Evolutionary conservation across 1,140 invertebrate species (phyloP).

Genomic region (Hormaphis cornu): DNA sequence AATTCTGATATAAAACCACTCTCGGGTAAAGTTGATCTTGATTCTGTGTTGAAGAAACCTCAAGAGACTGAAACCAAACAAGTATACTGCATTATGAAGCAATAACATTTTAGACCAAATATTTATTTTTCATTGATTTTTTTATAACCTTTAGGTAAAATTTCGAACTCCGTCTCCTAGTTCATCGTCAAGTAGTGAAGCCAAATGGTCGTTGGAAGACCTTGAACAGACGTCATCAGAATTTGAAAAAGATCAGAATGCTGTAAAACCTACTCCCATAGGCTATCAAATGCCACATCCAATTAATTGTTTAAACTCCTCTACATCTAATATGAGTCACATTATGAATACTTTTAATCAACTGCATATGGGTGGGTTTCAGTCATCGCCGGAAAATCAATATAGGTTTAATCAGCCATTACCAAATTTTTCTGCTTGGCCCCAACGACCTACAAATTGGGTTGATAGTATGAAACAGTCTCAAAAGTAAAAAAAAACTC

Average conservation of each 20-base stretch:
- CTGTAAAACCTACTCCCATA: slow-evolving; percentile 22
- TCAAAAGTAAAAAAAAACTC: slow-evolving; percentile 11
- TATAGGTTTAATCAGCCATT: slow-evolving; percentile 7
- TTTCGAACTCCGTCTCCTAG: slow-evolving; percentile 1
- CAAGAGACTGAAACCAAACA: slow-evolving; percentile 51
- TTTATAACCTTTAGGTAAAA: slow-evolving; percentile 12
- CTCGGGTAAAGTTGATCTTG: slow-evolving; percentile 62
- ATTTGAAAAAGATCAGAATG: slow-evolving; percentile 22
- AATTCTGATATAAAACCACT: slow-evolving; percentile 37
- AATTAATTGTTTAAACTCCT: neutral
- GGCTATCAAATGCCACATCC: slow-evolving; percentile 17
- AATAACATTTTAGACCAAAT: neutral
- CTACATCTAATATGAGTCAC: slow-evolving; percentile 2
- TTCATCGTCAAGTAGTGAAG: slow-evolving; percentile 19
- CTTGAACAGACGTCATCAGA: slow-evolving; percentile 25
- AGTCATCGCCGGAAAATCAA: neutral
- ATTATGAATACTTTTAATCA: slow-evolving; percentile 3
- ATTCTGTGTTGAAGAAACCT: slow-evolving; percentile 59
- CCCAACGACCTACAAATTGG: slow-evolving; percentile 14
- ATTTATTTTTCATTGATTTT: slow-evolving; percentile 10
- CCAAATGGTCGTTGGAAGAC: slow-evolving; percentile 29
- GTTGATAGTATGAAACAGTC: slow-evolving; percentile 19
- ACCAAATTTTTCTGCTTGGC: slow-evolving; percentile 17
- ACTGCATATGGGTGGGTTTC: slow-evolving; percentile 1
- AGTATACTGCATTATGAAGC: slow-evolving; percentile 40